Evolutionary conservation across 2,888 invertebrate species (phyloP).

Genomic region (Athrips mouffetella): DNA sequence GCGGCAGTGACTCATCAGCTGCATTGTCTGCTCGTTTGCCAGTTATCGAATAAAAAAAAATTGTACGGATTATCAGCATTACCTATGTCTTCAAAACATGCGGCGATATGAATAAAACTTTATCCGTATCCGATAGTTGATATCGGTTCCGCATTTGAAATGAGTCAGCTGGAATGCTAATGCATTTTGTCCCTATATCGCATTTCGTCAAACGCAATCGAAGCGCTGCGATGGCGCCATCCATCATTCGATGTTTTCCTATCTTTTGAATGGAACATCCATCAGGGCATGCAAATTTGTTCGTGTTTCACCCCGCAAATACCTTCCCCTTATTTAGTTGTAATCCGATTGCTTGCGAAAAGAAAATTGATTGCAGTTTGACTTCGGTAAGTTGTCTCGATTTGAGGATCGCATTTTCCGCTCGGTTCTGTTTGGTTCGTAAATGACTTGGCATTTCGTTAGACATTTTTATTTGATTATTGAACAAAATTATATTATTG

Average conservation of each 20-base stretch:
- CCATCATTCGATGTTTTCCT: slow-evolving; percentile 61
- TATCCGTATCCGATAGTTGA: neutral
- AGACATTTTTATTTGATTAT: no score
- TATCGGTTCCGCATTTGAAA: slow-evolving; percentile 22
- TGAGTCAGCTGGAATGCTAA: slow-evolving; percentile 69
- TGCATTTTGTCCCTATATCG: slow-evolving; percentile 67
- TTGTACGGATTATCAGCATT: no score
- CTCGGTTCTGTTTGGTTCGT: neutral
- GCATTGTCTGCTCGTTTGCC: no score
- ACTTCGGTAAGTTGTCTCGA: slow-evolving; percentile 6
- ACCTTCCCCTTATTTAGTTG: slow-evolving; percentile 8
- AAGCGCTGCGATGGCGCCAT: slow-evolving; percentile 52
- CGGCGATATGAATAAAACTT: no score
- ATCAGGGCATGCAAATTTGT: slow-evolving; percentile 54
- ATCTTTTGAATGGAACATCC: slow-evolving; percentile 53
- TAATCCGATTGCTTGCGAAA: slow-evolving; percentile 8
- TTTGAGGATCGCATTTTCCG: slow-evolving; percentile 5
- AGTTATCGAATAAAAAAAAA: no score
- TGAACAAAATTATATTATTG: no score
- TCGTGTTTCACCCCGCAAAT: slow-evolving; percentile 7
- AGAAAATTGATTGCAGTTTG: slow-evolving; percentile 13
- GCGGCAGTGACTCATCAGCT: no score
- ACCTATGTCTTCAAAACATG: no score
- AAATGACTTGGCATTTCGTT: no score
- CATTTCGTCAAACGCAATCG: slow-evolving; percentile 65